These are phyloP conservation scores for Ceratotherium simum DNA, from an alignment of 2,113 vertebrate species.

Conservation along the genomic window DNA sequence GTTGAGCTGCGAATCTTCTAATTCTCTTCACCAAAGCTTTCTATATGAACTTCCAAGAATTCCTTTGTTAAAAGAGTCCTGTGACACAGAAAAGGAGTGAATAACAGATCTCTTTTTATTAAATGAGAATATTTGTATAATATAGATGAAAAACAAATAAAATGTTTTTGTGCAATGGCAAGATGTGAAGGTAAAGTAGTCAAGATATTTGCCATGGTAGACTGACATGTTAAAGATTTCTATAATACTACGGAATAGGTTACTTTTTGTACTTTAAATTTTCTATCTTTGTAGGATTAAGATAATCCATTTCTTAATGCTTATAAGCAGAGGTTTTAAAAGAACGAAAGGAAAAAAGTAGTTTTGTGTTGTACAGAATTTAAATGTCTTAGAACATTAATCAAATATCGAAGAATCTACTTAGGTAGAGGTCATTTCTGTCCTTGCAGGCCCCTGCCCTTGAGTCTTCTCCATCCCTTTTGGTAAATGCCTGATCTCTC, in stretches of 20 bases:
- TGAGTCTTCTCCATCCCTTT: not conserved
- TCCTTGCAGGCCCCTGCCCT: not conserved
- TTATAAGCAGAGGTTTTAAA: constrained; percentile 58
- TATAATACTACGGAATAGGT: not conserved
- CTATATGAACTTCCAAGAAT: not conserved
- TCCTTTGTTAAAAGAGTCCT: not conserved
- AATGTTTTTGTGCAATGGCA: not conserved
- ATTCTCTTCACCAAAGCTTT: not conserved
- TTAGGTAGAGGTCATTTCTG: constrained; percentile 9
- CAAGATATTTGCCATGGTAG: not conserved
- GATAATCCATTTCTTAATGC: constrained; percentile 54
- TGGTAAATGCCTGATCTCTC: not conserved
- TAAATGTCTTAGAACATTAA: constrained; percentile 54
- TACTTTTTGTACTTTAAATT: not conserved
- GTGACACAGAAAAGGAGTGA: not conserved
- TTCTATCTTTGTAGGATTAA: constrained; percentile 58
- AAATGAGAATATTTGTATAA: not conserved
- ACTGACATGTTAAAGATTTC: not conserved
- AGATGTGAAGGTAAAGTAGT: not conserved
- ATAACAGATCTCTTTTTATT: not conserved
- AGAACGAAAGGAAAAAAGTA: constrained; percentile 53
- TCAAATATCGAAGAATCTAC: constrained; percentile 5
- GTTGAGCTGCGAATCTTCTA: not conserved
- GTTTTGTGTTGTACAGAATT: constrained; percentile 44
- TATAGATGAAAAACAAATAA: not conserved